Evolutionary conservation across 2,888 invertebrate genomes (phyloP).

Genomic region (Lepidocyrtoides sp.): DNA sequence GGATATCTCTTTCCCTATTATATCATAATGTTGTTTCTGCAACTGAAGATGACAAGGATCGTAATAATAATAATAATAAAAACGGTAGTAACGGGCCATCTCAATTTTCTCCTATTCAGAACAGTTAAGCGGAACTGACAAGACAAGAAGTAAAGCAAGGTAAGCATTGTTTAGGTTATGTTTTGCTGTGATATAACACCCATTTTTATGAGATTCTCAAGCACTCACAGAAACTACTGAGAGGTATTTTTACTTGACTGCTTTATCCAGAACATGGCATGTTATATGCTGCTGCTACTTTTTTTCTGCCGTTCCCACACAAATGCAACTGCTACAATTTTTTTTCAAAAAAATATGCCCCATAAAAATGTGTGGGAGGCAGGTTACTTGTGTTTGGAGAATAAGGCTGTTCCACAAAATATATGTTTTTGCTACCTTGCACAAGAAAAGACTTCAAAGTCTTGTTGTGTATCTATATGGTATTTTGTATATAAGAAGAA

Average conservation of each 20-base stretch:
- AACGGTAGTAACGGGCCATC: slow-evolving; percentile 29
- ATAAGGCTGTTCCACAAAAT: too few relatives aligned
- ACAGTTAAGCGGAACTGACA: neutral
- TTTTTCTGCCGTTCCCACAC: neutral
- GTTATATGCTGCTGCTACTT: neutral
- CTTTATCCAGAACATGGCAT: slow-evolving; percentile 38
- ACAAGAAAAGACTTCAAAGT: slow-evolving; percentile 19
- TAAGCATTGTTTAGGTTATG: slow-evolving; percentile 50
- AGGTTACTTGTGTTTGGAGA: slow-evolving; percentile 2
- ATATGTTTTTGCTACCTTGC: neutral
- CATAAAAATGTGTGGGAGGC: slow-evolving; percentile 34
- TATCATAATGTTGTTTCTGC: neutral
- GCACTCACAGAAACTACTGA: slow-evolving; percentile 27
- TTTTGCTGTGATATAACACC: slow-evolving; percentile 53
- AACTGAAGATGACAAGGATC: slow-evolving; percentile 18
- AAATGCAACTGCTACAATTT: slow-evolving; percentile 44
- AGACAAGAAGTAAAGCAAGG: slow-evolving; percentile 29
- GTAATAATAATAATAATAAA: slow-evolving; percentile 54
- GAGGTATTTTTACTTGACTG: slow-evolving; percentile 50
- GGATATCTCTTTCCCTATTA: slow-evolving; percentile 21
- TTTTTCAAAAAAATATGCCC: neutral
- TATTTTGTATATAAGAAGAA: neutral
- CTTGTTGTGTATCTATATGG: neutral
- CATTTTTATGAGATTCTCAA: slow-evolving; percentile 66
- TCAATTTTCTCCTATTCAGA: slow-evolving; percentile 15